Percentiles rank a stretch among this genome's conserved stretches.
Evolutionary conservation across 1,140 invertebrate species (phyloP).

Genomic region (Drosophila subpulchrella): DNA sequence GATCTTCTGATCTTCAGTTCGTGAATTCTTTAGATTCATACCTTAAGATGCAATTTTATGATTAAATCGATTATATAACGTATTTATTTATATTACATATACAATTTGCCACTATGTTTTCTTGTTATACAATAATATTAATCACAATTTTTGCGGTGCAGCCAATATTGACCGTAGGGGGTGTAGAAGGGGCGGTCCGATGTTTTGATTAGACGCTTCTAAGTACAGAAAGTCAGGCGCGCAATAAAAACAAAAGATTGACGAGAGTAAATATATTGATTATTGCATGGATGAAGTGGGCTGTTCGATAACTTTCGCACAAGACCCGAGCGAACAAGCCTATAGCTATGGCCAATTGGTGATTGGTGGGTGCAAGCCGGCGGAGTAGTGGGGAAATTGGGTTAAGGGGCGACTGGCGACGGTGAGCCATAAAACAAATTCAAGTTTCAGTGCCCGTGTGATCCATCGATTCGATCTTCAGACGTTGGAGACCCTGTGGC

Average conservation of each 20-base stretch:
- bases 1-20: background rate
- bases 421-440: conserved; percentile 38
- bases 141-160: conserved; percentile 7
- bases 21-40: background rate
- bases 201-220: conserved; percentile 63
- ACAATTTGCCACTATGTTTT: background rate
- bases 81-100: background rate
- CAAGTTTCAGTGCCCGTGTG: conserved; percentile 17
- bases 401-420: background rate
- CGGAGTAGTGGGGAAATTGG: background rate
- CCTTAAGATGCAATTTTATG: background rate
- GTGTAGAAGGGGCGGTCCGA: conserved; percentile 2
- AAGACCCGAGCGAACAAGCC: background rate
- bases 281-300: conserved; percentile 63
- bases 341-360: background rate
- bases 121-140: background rate
- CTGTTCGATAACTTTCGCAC: conserved; percentile 62
- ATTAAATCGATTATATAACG: background rate
- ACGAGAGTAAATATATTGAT: conserved; percentile 44
- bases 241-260: conserved; percentile 48
- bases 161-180: background rate
- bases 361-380: background rate
- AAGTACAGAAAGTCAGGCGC: conserved; percentile 48
- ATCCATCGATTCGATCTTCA: conserved; percentile 14
- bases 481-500: conserved; percentile 16